These are phyloP conservation scores for Neoarius graeffei DNA, from an alignment of 2,113 vertebrate species.

Conservation along the genomic window DNA sequence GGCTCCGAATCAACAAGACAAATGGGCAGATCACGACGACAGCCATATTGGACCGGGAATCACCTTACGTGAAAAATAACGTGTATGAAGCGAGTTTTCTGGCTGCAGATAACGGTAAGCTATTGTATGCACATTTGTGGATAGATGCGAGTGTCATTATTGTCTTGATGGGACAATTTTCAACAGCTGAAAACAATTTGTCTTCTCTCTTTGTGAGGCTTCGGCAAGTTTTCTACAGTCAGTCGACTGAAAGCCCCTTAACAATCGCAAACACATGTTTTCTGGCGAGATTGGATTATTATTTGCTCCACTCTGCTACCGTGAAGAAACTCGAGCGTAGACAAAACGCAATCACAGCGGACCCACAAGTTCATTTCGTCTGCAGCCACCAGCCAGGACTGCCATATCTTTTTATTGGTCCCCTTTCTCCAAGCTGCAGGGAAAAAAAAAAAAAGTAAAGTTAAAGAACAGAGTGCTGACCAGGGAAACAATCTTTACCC, in stretches of 20 bases:
- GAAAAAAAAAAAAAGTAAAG: constrained; percentile 43
- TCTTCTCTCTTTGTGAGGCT: constrained; percentile 57
- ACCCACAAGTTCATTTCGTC: constrained; percentile 63
- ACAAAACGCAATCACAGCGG: constrained; percentile 65
- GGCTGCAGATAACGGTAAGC: constrained; percentile 94
- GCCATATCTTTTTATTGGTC: constrained; percentile 57
- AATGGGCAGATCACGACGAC: constrained; percentile 94
- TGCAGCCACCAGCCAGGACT: constrained; percentile 53
- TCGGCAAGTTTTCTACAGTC: constrained; percentile 63
- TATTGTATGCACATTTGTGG: constrained; percentile 26
- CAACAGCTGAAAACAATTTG: constrained; percentile 51
- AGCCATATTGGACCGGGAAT: constrained; percentile 92
- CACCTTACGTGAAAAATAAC: constrained; percentile 89
- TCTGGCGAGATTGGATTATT: constrained; percentile 69
- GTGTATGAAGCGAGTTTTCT: constrained; percentile 96
- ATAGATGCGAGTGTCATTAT: constrained; percentile 25
- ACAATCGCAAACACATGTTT: constrained; percentile 66
- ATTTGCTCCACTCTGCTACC: constrained; percentile 65
- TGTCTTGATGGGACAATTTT: constrained; percentile 23
- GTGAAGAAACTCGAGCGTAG: constrained; percentile 53
- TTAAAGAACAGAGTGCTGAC: constrained; percentile 24
- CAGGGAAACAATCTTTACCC: constrained; percentile 1
- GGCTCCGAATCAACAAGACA: constrained; percentile 92
- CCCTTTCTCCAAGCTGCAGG: constrained; percentile 47
- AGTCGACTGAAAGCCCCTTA: constrained; percentile 64